Evolutionary conservation across 64 coral and sea anemone genomes (phyloP).

Genomic region (Stichodactyla helianthus): DNA sequence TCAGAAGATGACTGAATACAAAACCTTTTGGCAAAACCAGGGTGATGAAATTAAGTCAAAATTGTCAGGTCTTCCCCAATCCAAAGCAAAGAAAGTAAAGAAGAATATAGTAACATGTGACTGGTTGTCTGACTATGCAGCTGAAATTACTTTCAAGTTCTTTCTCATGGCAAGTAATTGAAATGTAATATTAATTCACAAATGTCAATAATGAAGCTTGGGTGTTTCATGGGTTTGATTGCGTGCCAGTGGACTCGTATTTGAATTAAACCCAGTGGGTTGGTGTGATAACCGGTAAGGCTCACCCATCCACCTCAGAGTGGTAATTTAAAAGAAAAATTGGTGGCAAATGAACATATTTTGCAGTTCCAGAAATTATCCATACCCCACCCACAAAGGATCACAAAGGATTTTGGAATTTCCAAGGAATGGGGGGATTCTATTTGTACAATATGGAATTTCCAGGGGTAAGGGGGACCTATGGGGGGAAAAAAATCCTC

Average conservation of each 20-base stretch:
- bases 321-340: no score
- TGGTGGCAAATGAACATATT: background rate
- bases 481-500: no score
- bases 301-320: background rate
- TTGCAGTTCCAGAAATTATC: background rate
- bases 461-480: no score
- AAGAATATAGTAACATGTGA: background rate
- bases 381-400: no score
- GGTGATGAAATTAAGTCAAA: background rate
- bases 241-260: no score
- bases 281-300: background rate
- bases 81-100: background rate
- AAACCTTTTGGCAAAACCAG: background rate
- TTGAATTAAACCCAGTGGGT: no score
- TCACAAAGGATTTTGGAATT: no score
- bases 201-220: no score
- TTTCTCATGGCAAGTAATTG: background rate
- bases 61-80: background rate
- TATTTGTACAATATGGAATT: no score
- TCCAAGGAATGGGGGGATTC: no score
- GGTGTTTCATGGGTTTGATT: no score
- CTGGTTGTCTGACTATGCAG: conserved; percentile 20
- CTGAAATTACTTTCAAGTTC: background rate
- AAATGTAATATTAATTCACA: no score
- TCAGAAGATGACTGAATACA: background rate